Evolutionary conservation across 2,113 vertebrate species (phyloP).

Genomic region (Cavia porcellus): DNA sequence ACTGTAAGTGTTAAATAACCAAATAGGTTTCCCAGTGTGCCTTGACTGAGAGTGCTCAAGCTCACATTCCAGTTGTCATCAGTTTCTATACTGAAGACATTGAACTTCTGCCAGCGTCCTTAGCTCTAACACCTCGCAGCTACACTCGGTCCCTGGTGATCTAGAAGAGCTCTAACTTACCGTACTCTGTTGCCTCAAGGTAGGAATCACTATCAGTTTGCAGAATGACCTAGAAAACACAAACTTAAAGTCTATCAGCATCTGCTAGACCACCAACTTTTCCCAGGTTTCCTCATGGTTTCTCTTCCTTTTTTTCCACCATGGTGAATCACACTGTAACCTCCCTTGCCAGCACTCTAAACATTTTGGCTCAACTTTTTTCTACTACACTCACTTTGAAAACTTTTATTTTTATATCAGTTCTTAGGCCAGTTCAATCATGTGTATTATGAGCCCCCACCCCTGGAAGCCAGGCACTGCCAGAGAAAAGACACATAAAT

Average conservation of each 20-base stretch:
- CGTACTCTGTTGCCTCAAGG: neutral
- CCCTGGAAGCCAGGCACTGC: neutral
- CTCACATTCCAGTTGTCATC: neutral
- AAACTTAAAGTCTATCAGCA: neutral
- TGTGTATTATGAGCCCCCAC: neutral
- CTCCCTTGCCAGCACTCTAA: conserved; percentile 4
- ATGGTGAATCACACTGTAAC: neutral
- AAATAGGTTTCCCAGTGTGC: neutral
- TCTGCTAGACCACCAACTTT: neutral
- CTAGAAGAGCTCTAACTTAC: neutral
- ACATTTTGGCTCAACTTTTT: neutral
- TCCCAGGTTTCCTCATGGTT: neutral
- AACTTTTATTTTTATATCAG: neutral
- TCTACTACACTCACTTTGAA: neutral
- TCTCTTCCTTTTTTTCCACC: neutral
- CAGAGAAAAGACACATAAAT: neutral
- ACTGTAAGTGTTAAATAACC: neutral
- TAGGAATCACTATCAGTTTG: neutral
- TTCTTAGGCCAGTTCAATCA: neutral
- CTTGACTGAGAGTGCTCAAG: neutral
- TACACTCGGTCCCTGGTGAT: neutral
- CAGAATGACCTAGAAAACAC: neutral
- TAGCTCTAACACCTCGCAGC: neutral
- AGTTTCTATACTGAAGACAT: neutral
- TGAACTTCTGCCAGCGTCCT: neutral